Evolutionary conservation across 2,888 invertebrate species (phyloP).

Genomic region (Meiosimyza decipiens): DNA sequence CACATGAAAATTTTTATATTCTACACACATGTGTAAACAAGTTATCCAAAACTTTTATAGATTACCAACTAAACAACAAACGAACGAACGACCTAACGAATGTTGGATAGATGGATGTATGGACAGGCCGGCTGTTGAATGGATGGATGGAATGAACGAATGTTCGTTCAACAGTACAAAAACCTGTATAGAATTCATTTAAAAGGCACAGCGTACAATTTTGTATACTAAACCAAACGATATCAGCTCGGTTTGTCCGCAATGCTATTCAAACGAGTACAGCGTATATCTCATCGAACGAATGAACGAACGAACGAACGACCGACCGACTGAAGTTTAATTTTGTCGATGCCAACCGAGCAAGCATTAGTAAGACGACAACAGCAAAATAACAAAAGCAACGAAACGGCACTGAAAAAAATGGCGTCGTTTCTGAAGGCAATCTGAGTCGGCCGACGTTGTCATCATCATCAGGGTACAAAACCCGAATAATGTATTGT

Average conservation of each 20-base stretch:
- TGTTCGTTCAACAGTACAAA: conserved; percentile 13
- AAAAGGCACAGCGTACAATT: conserved; percentile 27
- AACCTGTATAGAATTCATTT: conserved; percentile 48
- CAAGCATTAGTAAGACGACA: conserved; percentile 7
- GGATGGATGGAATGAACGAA: conserved; percentile 23
- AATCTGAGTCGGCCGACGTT: conserved; percentile 34
- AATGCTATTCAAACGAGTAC: background rate
- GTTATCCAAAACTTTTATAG: no score
- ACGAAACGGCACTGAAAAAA: conserved; percentile 19
- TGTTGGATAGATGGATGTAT: conserved; percentile 16
- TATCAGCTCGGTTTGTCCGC: conserved; percentile 37
- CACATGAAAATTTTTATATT: no score
- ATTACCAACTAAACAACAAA: conserved; percentile 23
- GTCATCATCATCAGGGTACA: conserved; percentile 47
- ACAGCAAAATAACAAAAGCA: conserved; percentile 4
- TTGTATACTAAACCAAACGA: background rate
- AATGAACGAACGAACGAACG: conserved; percentile 32
- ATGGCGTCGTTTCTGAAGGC: conserved; percentile 34
- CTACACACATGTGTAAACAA: no score
- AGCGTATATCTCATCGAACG: background rate
- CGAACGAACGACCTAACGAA: conserved; percentile 18
- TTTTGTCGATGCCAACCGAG: conserved; percentile 20
- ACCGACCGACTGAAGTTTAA: conserved; percentile 38
- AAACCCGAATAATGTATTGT: conserved; percentile 48
- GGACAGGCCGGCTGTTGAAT: conserved; percentile 10